Conservation (phyloP, 2,113 vertebrate genomes). For the Crotalus tigris region DNA sequence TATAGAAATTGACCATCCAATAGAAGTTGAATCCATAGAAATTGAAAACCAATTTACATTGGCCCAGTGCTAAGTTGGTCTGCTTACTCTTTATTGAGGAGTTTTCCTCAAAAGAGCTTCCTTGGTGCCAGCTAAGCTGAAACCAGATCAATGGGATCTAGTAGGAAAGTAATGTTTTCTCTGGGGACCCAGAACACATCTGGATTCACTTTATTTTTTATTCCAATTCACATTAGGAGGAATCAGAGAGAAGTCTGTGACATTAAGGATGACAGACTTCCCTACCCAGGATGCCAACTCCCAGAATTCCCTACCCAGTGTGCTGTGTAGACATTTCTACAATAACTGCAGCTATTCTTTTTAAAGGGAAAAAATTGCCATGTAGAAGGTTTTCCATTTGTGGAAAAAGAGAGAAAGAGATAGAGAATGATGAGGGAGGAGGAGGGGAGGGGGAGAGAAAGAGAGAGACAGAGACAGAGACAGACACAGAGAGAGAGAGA, state of each 20-base stretch:
- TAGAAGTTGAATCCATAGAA: background rate
- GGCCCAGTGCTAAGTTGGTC: background rate
- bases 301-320: background rate
- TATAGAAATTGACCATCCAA: background rate
- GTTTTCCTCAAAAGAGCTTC: background rate
- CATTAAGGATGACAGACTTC: too few relatives aligned
- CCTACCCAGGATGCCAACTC: background rate
- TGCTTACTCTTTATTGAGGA: background rate
- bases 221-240: background rate
- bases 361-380: background rate
- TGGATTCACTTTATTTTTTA: background rate
- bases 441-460: too few relatives aligned
- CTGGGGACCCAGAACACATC: background rate
- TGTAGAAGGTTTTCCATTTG: background rate
- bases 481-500: too few relatives aligned
- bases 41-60: background rate
- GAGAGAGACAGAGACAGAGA: too few relatives aligned
- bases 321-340: background rate
- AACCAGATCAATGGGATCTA: background rate
- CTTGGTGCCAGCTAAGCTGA: background rate
- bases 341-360: background rate
- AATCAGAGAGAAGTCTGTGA: background rate
- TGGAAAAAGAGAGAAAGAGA: background rate
- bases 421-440: too few relatives aligned
- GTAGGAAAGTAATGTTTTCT: background rate